Percentiles rank a stretch among this genome's conserved stretches.
Evolutionary conservation across 2,797 vertebrate genomes (phyloP).

Genomic region (Pangasius larnaudii): DNA sequence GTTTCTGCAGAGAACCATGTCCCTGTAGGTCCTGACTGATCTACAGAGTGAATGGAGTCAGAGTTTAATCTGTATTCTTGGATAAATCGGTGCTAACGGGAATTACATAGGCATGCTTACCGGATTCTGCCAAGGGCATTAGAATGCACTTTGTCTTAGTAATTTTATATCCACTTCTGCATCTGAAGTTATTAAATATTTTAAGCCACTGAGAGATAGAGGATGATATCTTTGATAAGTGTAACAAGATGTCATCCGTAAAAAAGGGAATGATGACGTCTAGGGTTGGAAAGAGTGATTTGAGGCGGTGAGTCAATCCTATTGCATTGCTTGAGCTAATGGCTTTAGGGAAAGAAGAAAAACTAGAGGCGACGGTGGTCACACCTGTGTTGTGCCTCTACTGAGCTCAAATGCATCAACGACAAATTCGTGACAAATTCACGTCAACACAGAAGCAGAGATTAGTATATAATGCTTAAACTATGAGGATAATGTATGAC

Average conservation of each 20-base stretch:
- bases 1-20: neutral
- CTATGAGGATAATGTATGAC: neutral
- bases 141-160: conserved; percentile 15
- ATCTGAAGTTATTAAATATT: conserved; percentile 20
- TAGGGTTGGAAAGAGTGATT: neutral
- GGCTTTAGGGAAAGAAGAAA: neutral
- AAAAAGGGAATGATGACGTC: neutral
- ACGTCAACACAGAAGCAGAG: neutral
- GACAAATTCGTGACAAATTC: neutral
- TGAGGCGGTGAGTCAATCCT: neutral
- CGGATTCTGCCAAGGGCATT: conserved; percentile 23
- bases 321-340: neutral
- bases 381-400: neutral
- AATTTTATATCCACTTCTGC: conserved; percentile 28
- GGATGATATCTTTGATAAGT: conserved; percentile 6
- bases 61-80: neutral
- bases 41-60: neutral
- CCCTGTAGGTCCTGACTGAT: neutral
- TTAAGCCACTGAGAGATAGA: conserved; percentile 2
- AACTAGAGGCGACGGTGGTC: neutral
- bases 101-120: conserved; percentile 8
- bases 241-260: conserved; percentile 7
- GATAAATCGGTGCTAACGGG: conserved; percentile 17
- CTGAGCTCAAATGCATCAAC: neutral
- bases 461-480: neutral